A percentile compares a stretch with the other conserved stretches of the same genome.
phyloP scores from a whole-genome alignment of 2,113 vertebrate species.

The Rallus limicola region DNA sequence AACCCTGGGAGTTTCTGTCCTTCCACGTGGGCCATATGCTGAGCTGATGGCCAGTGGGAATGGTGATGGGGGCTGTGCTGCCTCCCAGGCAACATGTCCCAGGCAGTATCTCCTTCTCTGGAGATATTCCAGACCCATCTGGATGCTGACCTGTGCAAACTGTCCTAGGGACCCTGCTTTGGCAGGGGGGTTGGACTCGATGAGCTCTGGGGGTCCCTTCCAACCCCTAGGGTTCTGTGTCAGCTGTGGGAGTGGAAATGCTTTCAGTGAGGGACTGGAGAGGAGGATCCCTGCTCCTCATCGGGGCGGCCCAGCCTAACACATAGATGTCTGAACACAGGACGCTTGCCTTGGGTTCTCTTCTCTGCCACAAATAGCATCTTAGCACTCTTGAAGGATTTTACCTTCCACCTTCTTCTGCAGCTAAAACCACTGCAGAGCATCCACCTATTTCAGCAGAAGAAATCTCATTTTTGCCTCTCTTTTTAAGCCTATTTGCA shows the following conservation, averaged over 20 bases:
- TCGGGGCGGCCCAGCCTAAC: background rate
- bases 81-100: background rate
- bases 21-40: background rate
- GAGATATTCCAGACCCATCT: no score
- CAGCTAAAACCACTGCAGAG: background rate
- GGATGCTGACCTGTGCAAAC: no score
- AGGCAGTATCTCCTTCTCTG: no score
- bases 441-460: background rate
- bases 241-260: background rate
- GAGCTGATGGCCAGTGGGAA: background rate
- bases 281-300: background rate
- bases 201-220: no score
- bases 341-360: background rate
- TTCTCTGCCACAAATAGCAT: background rate
- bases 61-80: rapidly evolving
- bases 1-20: background rate
- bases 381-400: background rate
- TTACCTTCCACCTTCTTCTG: background rate
- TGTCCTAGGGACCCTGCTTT: no score
- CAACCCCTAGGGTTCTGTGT: no score
- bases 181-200: no score
- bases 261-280: rapidly evolving
- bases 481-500: background rate
- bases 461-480: background rate
- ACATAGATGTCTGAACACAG: background rate